phyloP scores from a whole-genome alignment of 2,888 invertebrate species.

The Allolobophora icterica region DNA sequence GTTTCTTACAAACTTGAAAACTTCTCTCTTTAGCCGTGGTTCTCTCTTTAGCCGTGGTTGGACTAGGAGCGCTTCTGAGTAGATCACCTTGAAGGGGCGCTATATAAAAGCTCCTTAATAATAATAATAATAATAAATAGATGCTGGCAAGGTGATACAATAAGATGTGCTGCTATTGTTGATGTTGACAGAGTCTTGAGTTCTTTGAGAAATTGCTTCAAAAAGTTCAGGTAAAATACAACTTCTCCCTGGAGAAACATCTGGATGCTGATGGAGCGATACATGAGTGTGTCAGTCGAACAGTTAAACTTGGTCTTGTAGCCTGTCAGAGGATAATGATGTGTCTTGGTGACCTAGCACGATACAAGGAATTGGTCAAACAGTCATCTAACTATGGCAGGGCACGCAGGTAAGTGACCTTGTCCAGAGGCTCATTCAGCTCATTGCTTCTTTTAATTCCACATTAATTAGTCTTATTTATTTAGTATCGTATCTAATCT shows the following conservation, averaged over 20 bases:
- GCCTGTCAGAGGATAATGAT: constrained; percentile 86
- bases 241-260: constrained; percentile 71
- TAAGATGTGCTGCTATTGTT: neutral
- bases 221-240: constrained; percentile 77
- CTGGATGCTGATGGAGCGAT: constrained; percentile 57
- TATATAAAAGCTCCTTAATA: too few species aligned
- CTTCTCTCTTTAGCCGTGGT: too few species aligned
- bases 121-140: too few species aligned
- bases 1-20: too few species aligned
- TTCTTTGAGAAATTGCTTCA: constrained; percentile 81
- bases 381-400: constrained; percentile 81
- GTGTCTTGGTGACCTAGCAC: constrained; percentile 87
- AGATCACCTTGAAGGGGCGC: too few species aligned
- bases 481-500: too few species aligned
- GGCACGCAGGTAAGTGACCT: constrained; percentile 71
- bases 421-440: neutral
- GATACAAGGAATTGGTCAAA: constrained; percentile 85
- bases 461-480: neutral
- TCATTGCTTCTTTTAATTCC: neutral
- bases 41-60: too few species aligned
- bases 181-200: constrained; percentile 55
- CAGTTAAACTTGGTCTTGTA: constrained; percentile 79
- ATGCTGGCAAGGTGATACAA: neutral
- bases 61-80: too few species aligned
- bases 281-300: constrained; percentile 68